phyloP scores from a whole-genome alignment of 2,888 invertebrate species.

The Tyria jacobaeae region DNA sequence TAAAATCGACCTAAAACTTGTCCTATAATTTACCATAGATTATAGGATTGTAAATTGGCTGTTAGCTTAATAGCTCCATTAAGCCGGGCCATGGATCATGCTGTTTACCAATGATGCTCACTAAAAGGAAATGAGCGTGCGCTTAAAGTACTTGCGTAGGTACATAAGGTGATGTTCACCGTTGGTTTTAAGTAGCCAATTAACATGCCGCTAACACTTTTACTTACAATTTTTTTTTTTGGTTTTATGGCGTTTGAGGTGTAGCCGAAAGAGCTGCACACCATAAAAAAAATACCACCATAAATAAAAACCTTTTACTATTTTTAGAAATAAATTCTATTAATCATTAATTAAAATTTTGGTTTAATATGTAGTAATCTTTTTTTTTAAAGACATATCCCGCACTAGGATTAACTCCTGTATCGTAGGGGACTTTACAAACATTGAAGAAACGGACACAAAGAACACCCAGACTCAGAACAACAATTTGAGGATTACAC shows the following conservation, averaged over 20 bases:
- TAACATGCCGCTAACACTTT: conserved; percentile 29
- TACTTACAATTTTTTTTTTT: conserved; percentile 25
- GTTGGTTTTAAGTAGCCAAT: conserved; percentile 41
- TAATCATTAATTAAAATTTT: too few relatives aligned
- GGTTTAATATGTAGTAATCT: too few relatives aligned
- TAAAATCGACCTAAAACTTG: neutral
- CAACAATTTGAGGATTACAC: too few relatives aligned
- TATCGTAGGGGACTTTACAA: too few relatives aligned
- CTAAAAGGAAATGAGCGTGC: conserved; percentile 20
- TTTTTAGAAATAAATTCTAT: too few relatives aligned
- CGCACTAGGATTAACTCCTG: too few relatives aligned
- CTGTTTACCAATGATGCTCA: conserved; percentile 20
- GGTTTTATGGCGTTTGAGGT: conserved; percentile 20
- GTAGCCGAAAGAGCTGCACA: conserved; percentile 11
- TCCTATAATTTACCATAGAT: conserved; percentile 11
- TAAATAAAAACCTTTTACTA: too few relatives aligned
- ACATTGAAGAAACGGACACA: too few relatives aligned
- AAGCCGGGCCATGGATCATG: conserved; percentile 6
- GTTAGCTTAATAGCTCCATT: conserved; percentile 29
- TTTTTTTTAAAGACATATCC: too few relatives aligned
- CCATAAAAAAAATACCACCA: too few relatives aligned
- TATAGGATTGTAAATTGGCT: conserved; percentile 14
- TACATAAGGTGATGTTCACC: conserved; percentile 31
- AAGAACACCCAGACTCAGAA: too few relatives aligned
- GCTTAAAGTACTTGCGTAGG: conserved; percentile 25